Percentiles rank a stretch among this genome's conserved stretches.
Conservation (phyloP, 2,797 vertebrate species). For the Spea hammondii region DNA sequence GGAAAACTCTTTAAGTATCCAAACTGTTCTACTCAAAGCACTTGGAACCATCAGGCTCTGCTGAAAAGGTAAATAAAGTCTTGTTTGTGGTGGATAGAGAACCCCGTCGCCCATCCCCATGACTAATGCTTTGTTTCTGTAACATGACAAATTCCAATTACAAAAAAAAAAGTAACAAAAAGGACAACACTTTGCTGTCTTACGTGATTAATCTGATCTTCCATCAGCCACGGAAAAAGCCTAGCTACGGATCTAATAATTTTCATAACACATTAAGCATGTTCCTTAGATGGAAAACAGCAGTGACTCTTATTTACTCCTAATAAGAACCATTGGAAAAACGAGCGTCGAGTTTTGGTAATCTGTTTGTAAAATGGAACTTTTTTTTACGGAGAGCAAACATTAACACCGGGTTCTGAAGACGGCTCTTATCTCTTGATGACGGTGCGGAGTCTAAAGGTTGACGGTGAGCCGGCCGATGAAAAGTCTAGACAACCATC, state of each 20-base stretch:
- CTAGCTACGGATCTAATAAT: constrained; percentile 1
- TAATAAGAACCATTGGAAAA: constrained; percentile 9
- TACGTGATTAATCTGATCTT: constrained; percentile 48
- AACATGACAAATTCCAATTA: constrained; percentile 18
- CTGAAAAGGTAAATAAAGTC: neutral
- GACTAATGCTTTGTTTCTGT: constrained; percentile 13
- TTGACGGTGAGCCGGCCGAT: no score
- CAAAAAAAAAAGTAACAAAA: neutral
- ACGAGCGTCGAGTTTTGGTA: no score
- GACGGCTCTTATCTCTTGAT: no score
- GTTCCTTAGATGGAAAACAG: constrained; percentile 38
- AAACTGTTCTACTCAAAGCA: neutral
- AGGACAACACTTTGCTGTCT: constrained; percentile 50
- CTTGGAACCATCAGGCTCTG: neutral
- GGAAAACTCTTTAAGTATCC: constrained; percentile 1
- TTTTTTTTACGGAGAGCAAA: no score
- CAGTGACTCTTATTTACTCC: constrained; percentile 15
- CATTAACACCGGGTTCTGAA: no score
- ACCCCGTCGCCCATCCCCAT: neutral
- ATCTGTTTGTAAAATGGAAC: no score
- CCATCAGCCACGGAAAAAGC: constrained; percentile 14
- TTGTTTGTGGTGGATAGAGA: neutral
- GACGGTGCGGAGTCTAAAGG: no score
- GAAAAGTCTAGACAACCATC: no score
- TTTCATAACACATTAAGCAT: constrained; percentile 1